Percentiles rank a stretch among this genome's conserved stretches.
Evolutionary conservation across 92 coral and sea anemone genomes (phyloP).

Genomic region (Actinernus sp.): DNA sequence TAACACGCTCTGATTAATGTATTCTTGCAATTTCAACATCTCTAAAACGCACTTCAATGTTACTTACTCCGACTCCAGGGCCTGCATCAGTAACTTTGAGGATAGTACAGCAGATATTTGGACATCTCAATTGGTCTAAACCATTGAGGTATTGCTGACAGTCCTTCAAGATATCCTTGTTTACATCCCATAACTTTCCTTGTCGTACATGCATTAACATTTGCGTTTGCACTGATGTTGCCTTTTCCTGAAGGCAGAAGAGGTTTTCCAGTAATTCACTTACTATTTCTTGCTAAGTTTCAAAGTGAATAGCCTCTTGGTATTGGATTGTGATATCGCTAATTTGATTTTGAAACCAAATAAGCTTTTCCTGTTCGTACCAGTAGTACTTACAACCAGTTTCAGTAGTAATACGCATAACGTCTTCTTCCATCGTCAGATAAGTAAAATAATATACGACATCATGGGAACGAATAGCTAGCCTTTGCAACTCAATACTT

Average conservation of each 20-base stretch:
- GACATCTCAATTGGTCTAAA: background rate
- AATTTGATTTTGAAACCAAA: constrained; percentile 44
- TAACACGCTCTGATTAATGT: constrained; percentile 6
- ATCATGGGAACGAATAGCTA: constrained; percentile 42
- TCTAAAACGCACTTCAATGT: constrained; percentile 37
- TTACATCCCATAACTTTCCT: constrained; percentile 30
- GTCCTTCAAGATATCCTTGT: constrained; percentile 25
- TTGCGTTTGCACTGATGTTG: background rate
- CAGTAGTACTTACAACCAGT: constrained; percentile 48
- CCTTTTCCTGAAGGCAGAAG: background rate
- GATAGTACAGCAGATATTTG: background rate
- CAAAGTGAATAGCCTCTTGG: background rate
- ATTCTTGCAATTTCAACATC: constrained; percentile 49
- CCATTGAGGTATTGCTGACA: background rate
- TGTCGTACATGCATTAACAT: background rate
- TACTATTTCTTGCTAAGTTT: background rate
- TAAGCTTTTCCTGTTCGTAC: constrained; percentile 40
- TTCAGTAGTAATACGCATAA: constrained; percentile 27
- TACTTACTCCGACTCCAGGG: constrained; percentile 50
- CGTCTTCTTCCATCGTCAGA: constrained; percentile 38
- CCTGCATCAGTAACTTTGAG: constrained; percentile 16
- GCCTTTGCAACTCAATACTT: constrained; percentile 21
- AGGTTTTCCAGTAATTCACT: constrained; percentile 21
- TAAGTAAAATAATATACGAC: constrained; percentile 26
- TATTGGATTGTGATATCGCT: background rate